Conservation (phyloP, 2,113 vertebrate genomes). For the Muntiacus muntjak region DNA sequence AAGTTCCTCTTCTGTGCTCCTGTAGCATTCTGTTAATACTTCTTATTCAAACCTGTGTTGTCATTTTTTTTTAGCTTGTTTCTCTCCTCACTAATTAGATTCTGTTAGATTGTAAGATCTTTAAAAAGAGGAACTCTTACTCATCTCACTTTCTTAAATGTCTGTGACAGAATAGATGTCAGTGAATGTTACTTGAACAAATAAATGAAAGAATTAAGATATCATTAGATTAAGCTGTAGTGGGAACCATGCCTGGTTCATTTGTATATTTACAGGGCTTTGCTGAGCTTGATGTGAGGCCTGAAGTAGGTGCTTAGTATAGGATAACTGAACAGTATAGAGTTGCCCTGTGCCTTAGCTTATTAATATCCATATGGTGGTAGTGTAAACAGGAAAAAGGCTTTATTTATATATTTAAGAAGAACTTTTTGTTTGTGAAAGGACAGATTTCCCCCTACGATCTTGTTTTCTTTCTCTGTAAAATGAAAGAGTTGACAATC, state of each 20-base stretch:
- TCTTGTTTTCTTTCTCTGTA: conserved; percentile 31
- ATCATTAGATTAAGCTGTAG: not conserved
- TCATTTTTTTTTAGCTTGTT: not conserved
- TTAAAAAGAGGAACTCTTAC: not conserved
- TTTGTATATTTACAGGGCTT: not conserved
- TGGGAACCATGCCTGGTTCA: not conserved
- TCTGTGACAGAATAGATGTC: not conserved
- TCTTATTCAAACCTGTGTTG: not conserved
- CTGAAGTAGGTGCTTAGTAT: not conserved
- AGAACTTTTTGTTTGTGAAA: conserved; percentile 35
- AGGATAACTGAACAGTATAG: not conserved
- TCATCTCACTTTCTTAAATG: not conserved
- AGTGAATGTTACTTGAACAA: not conserved
- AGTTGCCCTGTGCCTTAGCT: not conserved
- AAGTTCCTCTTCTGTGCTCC: not conserved
- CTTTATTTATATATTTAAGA: not conserved
- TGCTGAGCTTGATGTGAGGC: not conserved
- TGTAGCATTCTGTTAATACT: not conserved
- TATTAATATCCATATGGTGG: not conserved
- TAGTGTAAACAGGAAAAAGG: not conserved
- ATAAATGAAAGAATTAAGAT: conserved; percentile 2
- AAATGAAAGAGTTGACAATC: not conserved
- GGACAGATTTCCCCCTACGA: not conserved
- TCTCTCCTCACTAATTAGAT: not conserved
- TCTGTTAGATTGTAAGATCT: not conserved